A percentile compares a stretch with the other conserved stretches of the same genome.
These are phyloP conservation scores for Solen grandis DNA, from an alignment of 1,140 invertebrate genomes.

Conservation along the genomic window DNA sequence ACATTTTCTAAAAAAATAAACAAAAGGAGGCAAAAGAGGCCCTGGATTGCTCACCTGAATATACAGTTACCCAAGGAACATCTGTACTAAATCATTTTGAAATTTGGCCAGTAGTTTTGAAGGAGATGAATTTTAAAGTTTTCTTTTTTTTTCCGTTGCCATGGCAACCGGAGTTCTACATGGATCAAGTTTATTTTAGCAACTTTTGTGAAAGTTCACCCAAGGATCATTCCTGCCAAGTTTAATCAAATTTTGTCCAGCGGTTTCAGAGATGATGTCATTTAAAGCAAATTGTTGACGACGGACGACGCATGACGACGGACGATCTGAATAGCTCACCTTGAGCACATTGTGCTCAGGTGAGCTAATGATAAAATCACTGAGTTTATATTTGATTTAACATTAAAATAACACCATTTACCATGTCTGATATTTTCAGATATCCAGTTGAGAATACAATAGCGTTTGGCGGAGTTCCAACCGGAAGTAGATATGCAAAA, in stretches of 20 bases:
- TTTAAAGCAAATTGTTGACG: not conserved
- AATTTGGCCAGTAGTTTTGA: too few species aligned
- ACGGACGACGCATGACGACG: not conserved
- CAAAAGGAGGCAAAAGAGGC: too few species aligned
- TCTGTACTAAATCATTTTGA: too few species aligned
- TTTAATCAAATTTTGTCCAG: not conserved
- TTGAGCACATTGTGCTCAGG: not conserved
- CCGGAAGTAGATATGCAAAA: slow-evolving; percentile 89
- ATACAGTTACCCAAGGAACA: too few species aligned
- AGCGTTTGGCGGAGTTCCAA: slow-evolving; percentile 95
- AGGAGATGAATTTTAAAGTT: too few species aligned
- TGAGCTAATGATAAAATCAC: not conserved
- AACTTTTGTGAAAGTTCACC: too few species aligned
- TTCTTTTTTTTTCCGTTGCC: too few species aligned
- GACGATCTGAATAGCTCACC: not conserved
- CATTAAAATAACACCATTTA: slow-evolving; percentile 49
- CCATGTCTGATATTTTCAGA: slow-evolving; percentile 81
- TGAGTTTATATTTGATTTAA: not conserved
- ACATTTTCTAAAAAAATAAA: too few species aligned
- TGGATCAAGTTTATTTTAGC: too few species aligned
- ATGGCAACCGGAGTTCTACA: too few species aligned
- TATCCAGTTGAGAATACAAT: slow-evolving; percentile 88
- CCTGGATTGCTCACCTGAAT: too few species aligned
- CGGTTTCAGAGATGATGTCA: not conserved
- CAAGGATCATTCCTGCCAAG: not conserved